Base-by-base conservation (phyloP, 2,113 vertebrate species). In the Erythrolamprus reginae region DNA sequence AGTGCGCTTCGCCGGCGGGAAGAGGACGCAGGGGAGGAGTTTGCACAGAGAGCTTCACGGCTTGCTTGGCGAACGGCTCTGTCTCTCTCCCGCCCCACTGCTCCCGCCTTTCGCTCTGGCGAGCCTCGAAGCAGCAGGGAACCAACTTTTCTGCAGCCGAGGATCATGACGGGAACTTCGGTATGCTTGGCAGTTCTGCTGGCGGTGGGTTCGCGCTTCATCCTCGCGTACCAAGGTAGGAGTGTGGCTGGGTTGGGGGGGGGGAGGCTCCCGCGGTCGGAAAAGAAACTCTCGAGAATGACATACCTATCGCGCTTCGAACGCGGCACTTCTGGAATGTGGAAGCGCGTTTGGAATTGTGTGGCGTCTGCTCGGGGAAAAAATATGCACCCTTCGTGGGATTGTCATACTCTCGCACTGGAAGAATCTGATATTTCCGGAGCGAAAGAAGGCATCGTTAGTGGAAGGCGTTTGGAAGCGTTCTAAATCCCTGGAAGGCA, bases 21-120 rank as follows among this genome's bases (percentile, higher is more conserved):
- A 86, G 85, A 88, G 84, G 89, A 48, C 89, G 91, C 89, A 70
- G 90, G 95, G 96, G 96, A 95, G 96, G 96, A 95, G 96, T 92
- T 94, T 92, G 24, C 65, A 8, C 56, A 91, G 55, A 52, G 55
- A 9, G 94, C 90, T 45, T n/a, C 84, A 7, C 55, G 86, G n/a
- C 38, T 89, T 42, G 19, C 53, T 84, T 84, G 15, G 87, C 56
- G 92, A 90, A 95, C 92, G 91, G 88, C 92, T 91, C 87, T 1
- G 45, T 90, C 92, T 65, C 38, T 5, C 47, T 90, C 21, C 89
- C 4, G 23, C 58, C 82, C 82, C 91, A 85, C 58, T 82, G 90
- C 90, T 84, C 28, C 51, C 84, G 84, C 10, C 86, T 83, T 87
- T 83, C 87, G 26, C 58, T 26, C 12, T 17, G 52, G 48, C 70